Conservation (phyloP, 2,113 vertebrate species). For the Rhombomys opimus region DNA sequence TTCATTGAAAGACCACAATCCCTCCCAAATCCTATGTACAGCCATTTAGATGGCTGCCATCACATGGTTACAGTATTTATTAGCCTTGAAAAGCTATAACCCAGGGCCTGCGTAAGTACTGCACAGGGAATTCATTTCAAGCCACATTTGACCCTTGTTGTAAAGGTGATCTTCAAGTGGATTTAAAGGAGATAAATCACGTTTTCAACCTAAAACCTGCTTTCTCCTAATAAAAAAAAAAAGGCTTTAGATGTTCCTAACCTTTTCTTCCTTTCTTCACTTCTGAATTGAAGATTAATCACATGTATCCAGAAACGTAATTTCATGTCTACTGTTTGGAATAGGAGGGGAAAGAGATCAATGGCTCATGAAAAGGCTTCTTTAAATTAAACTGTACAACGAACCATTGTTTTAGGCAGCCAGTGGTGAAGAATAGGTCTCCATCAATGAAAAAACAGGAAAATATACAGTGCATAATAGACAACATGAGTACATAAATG, state of each 20-base stretch:
- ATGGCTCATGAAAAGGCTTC: conserved; percentile 37
- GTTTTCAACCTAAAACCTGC: conserved; percentile 57
- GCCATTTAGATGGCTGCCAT: conserved; percentile 49
- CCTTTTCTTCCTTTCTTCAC: conserved; percentile 76
- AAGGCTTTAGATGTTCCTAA: conserved; percentile 67
- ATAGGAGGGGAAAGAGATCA: conserved; percentile 56
- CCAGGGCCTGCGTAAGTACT: conserved; percentile 60
- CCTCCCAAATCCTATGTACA: conserved; percentile 48
- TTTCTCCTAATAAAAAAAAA: conserved; percentile 73
- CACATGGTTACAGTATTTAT: conserved; percentile 65
- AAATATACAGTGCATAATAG: background rate
- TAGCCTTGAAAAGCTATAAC: conserved; percentile 71
- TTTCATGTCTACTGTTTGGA: conserved; percentile 71
- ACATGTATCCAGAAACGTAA: conserved; percentile 59
- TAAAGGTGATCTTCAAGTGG: conserved; percentile 76
- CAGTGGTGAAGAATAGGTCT: conserved; percentile 11
- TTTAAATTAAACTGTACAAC: conserved; percentile 62
- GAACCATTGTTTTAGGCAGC: conserved; percentile 32
- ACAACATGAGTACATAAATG: conserved; percentile 18
- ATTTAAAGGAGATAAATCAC: conserved; percentile 74
- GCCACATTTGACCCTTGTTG: conserved; percentile 72
- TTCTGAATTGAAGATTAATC: conserved; percentile 71
- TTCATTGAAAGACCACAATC: conserved; percentile 65
- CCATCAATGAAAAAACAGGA: conserved; percentile 41
- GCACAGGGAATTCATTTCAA: conserved; percentile 69